Base-by-base conservation (phyloP, 2,888 invertebrate species). In the Nomada fabriciana region DNA sequence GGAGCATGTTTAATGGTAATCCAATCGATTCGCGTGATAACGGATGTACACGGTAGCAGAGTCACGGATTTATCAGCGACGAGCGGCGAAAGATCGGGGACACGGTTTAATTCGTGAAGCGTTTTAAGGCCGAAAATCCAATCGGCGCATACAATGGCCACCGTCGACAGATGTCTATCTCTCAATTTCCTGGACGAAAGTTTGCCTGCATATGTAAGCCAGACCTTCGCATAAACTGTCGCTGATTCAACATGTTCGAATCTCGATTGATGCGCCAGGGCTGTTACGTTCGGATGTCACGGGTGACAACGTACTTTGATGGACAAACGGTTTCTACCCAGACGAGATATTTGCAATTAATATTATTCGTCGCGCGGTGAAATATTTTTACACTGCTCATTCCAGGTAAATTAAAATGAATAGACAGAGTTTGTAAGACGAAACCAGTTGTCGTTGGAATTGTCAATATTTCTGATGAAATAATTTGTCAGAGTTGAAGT, bases 151-250 rank as follows among this genome's bases (percentile, higher is more conserved):
- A 88, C 88, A 88, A 88, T 88, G 80, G 88, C 74, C 82, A 75
- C 80, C 76, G 86, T 76, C 85, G 88, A 85, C 88, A 88, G 88
- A 88, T 88, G 88, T 86, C 88, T 86, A 88, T 88, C 88, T 88
- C 85, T 84, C 88, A 88, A 88, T 88, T 88, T 88, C 88, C 88
- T 86, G 88, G 77, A 86, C 82, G 86, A 88, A 88, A 88, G 88
- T 88, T 88, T 80, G 83, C 78, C 55, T 81, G 82, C 82, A 78
- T 81, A 83, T 65, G 84, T 81, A 84, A 85, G 82, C 77, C 80
- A 69, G 70, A 67, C 53, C 63, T 68, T 36, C 61, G 78, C 71
- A 79, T 78, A 78, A 82, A 76, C 83, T 77, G 78, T 79, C 82
- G 82, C 65, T 65, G 82, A 83, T 83, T 78, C 82, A 73, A 78